Base-by-base conservation (phyloP, 2,797 vertebrate genomes). In the Perodicticus potto region DNA sequence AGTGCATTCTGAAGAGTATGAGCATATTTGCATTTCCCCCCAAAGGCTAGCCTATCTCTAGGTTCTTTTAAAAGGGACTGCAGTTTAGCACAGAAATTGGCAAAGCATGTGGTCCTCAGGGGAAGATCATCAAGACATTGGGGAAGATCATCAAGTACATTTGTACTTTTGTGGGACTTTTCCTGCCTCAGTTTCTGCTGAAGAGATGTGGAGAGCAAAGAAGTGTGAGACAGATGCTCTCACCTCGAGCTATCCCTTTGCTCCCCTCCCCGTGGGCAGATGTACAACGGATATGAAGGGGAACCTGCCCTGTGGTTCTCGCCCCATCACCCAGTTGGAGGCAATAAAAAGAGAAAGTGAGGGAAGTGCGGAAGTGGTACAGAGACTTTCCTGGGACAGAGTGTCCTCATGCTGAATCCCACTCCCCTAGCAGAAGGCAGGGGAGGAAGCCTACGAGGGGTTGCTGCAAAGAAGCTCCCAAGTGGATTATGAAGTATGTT, bases 371-470 rank as follows among this genome's bases (percentile, higher is more conserved):
- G 77, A 14, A 22, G 3, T 65, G 43, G 59, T 63, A 67, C 34
- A 67, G 67, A 16, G 12, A 61, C 7, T 6, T 13, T 55, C 59
- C 40, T 22, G 0, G n/a, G 12, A 57, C 16, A 63, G 0, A 65
- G 37, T 0, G 6, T 0, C 9, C 8, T 27, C 8, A 4, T 12
- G 13, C 25, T 27, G 34, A 57, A 73, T 67, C 13, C 45, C 2
- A 25, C 8, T 7, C 25, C 61, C 55, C 34, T 10, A 27, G 14
- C 22, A 9, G 34, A 81, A 2, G 10, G 25, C 13, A 0, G 23
- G 29, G 67, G 5, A 4, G 20, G 27, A 34, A 0, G 23, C 70
- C 14, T 80, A 23, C 0, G 77, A 55, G 45, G 45, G 63, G 34
- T 11, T 45, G n/a, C n/a, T 55, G 20, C 63, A 77, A 49, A 27